These are phyloP conservation scores for Lepidocyrtinus sp. DNA, from an alignment of 2,888 invertebrate genomes.

Conservation along the genomic window DNA sequence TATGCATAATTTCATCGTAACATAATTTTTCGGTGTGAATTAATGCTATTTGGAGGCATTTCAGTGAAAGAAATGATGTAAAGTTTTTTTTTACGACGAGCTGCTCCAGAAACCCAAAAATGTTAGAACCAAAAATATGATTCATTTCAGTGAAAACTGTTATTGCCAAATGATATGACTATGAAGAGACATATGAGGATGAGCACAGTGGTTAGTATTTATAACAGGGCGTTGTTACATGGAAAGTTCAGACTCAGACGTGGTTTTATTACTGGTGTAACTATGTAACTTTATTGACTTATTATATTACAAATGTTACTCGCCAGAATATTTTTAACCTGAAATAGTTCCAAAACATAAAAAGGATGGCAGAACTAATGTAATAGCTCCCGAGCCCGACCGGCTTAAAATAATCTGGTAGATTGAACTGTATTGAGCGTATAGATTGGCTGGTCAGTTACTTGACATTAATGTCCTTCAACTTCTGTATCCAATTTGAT, in stretches of 20 bases:
- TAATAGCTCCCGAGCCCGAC: no score
- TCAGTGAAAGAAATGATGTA: constrained; percentile 3
- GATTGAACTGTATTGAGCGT: background rate
- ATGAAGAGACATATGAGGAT: background rate
- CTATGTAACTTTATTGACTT: no score
- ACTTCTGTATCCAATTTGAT: background rate
- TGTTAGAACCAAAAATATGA: background rate
- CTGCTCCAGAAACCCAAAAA: background rate
- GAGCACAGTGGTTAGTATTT: background rate
- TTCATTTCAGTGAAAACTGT: background rate
- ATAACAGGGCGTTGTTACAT: background rate
- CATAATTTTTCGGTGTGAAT: constrained; percentile 2
- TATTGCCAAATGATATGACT: background rate
- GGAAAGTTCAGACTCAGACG: no score
- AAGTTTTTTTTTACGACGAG: background rate
- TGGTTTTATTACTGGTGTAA: no score
- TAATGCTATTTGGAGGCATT: background rate
- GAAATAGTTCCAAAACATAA: no score
- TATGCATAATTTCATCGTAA: constrained; percentile 39
- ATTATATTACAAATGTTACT: no score
- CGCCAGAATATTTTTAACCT: no score
- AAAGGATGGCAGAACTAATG: no score
- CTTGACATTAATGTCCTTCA: background rate
- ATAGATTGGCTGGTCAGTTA: background rate
- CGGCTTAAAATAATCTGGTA: no score